Percentiles rank a stretch among this genome's conserved stretches.
Conservation (phyloP, 64 coral and sea anemone genomes). For the Pocillopora damicornis region DNA sequence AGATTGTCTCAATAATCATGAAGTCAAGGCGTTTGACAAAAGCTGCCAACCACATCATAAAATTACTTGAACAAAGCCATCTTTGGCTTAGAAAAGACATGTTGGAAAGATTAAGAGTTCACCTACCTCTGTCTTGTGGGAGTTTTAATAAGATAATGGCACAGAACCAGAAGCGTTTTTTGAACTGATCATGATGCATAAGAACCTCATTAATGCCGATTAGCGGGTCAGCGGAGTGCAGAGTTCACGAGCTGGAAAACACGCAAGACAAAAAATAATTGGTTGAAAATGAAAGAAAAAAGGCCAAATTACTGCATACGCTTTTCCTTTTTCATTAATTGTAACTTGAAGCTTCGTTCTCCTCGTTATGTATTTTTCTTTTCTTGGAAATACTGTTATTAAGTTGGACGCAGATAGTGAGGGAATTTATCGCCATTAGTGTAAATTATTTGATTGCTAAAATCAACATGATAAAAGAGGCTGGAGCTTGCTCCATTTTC, state of each 20-base stretch:
- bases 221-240: neutral
- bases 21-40: too few species aligned
- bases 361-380: neutral
- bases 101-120: neutral
- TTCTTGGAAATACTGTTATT: neutral
- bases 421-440: neutral
- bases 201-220: too few species aligned
- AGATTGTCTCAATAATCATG: too few species aligned
- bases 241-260: neutral
- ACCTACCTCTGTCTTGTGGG: neutral
- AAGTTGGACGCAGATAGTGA: neutral
- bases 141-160: too few species aligned
- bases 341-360: neutral
- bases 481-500: neutral
- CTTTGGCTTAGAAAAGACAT: neutral
- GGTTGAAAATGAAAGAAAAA: neutral
- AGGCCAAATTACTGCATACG: neutral
- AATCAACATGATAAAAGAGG: neutral
- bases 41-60: too few species aligned
- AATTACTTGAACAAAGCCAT: too few species aligned
- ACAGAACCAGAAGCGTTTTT: too few species aligned
- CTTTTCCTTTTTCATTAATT: neutral
- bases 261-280: neutral
- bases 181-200: too few species aligned
- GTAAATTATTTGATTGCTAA: neutral